Evolutionary conservation across 1,140 invertebrate genomes (phyloP), one percentile per base, ranked within the genome.

Genomic region (Drosophila ogumai): DNA sequence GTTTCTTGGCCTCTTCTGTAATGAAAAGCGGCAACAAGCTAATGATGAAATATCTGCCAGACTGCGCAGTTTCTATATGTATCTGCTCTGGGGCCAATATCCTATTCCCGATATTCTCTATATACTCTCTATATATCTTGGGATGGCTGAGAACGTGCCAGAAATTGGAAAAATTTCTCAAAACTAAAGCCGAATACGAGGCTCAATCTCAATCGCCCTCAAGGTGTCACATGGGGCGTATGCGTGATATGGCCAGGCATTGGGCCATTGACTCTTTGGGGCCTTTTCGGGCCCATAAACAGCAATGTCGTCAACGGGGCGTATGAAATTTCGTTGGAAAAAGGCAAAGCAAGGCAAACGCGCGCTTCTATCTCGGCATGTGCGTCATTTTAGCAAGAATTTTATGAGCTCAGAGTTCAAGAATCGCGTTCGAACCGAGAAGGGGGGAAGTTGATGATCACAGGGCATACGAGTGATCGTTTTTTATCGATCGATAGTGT

Each of bases 41-140:
- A 87, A 82, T 87, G 84, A 88, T 87, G 84, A 87, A 88, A 88
- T 88, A 88, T 88, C 79, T 74, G 60, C 31, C 84, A 68, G 75
- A 75, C 68, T 88, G 79, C 82, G 84, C 79, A 86, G 82, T 79
- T 87, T 81, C 60, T 43, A 49, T 34, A 54, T 73, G 22, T 50
- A 54, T 73, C 31, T 50, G 17, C 55, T 72, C 65, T 72, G 68
- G 54, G 78, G 77, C 82, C 77, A 80, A 84, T 77, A 84, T 80
- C 72, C 61, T 72, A 72, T 85, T 84, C 73, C 65, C 31, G 22
- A 61, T 60, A 40, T 44, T 65, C 19, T 25, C 19, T 19, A 59
- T 32, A 55, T 41, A 40, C 13, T 41, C 25, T 13, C 28, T 36
- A 22, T 17, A 28, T 41, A 22, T 34, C 19, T 38, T 12, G 12